Base-by-base conservation (phyloP, 1,140 invertebrate genomes). In the Drosophila saltans region DNA sequence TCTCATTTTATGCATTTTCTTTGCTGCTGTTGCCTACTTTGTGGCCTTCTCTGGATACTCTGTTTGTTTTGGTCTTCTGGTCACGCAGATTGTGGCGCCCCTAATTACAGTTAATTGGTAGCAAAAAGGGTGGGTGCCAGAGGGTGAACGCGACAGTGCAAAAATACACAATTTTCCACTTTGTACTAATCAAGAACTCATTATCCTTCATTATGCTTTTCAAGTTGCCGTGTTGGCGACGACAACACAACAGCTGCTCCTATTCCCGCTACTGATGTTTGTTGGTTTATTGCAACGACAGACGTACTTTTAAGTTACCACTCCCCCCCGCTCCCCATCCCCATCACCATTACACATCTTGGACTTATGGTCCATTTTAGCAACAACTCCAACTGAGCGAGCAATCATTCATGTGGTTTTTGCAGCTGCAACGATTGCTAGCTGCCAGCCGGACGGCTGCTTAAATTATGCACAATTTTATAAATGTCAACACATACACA, bases 171-270 rank as follows among this genome's bases (percentile, higher is more conserved):
- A 82, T 82, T 82, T 82, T 82, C 80, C 80, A 82, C 80, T 82
- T 82, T 82, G 80, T 82, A 82, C 80, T 82, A 82, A 82, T 82
- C 80, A 82, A 81, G 80, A 82, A 82, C 80, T 82, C 80, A 82
- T 82, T 82, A 82, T 82, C 80, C 79, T 82, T 82, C 80, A 82
- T 82, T 82, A 82, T 82, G 80, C 80, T 78, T 82, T 82, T 78
- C 79, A 77, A 81, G 78, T 62, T 77, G 78, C 74, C 65, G 79
- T 81, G 78, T 65, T 52, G 71, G 66, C 76, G 40, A 67, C 72
- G 60, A 45, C 39, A 60, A 69, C 40, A 57, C 6, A 36, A 24
- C 61, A 59, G 11, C 62, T 43, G 7, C 41, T 26, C 16, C 45
- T 48, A 2, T 48, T 48, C 21, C 10, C 8, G 45, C 21, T 48